Percentiles rank a stretch among this genome's conserved stretches.
Evolutionary conservation across 2,113 vertebrate species (phyloP).

Genomic region (Centropristis striata): DNA sequence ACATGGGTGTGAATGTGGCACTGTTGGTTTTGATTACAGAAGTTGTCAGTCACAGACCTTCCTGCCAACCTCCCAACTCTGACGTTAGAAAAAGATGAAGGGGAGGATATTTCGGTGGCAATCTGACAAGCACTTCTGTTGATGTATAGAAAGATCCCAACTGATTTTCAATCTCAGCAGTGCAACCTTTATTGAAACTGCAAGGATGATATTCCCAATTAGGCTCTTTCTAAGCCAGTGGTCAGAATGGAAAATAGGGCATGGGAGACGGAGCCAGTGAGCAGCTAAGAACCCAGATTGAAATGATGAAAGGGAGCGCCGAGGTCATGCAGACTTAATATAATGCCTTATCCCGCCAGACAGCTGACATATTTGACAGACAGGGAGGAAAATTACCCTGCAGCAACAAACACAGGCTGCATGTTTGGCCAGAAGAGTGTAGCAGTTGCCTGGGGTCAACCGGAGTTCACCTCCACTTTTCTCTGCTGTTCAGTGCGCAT

Average conservation of each 20-base stretch:
- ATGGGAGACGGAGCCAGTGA: background rate
- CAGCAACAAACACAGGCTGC: constrained; percentile 20
- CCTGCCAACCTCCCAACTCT: background rate
- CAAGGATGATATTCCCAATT: constrained; percentile 1
- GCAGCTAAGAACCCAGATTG: constrained; percentile 3
- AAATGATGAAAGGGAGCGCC: constrained; percentile 42
- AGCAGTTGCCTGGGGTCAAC: constrained; percentile 31
- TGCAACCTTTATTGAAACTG: constrained; percentile 19
- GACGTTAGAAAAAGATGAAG: background rate
- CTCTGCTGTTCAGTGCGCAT: background rate
- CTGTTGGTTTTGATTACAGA: background rate
- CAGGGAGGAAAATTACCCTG: constrained; percentile 30
- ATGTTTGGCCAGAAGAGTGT: constrained; percentile 17
- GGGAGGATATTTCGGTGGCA: background rate
- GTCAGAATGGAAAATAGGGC: constrained; percentile 41
- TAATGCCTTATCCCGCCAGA: constrained; percentile 28
- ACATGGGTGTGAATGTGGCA: background rate
- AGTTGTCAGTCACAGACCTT: background rate
- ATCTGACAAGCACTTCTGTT: background rate
- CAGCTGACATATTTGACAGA: constrained; percentile 55
- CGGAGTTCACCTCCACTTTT: constrained; percentile 38
- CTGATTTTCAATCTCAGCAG: background rate
- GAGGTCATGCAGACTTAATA: constrained; percentile 44
- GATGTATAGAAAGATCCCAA: background rate
- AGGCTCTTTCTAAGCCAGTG: constrained; percentile 10